Evolutionary conservation across 2,113 vertebrate species (phyloP).

Genomic region (Illadopsis cleaveri): DNA sequence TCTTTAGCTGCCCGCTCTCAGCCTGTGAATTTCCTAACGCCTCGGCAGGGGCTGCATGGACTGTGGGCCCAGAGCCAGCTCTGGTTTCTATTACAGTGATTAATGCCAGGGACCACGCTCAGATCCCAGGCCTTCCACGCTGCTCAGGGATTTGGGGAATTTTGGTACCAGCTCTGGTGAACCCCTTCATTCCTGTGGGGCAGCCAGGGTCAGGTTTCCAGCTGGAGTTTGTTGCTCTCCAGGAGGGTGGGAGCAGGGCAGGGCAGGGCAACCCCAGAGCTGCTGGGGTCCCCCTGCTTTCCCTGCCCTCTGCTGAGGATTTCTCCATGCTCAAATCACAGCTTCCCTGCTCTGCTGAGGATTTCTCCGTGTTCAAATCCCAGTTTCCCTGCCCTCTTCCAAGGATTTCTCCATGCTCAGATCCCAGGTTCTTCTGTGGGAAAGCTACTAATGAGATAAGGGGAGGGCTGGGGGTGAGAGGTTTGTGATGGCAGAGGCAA

Average conservation of each 20-base stretch:
- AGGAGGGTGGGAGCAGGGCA: not conserved
- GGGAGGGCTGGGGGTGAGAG: not conserved
- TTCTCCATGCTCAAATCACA: not conserved
- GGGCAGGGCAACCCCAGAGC: not conserved
- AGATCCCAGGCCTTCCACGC: constrained; percentile 60
- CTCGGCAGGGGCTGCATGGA: constrained; percentile 73
- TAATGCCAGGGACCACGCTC: constrained; percentile 77
- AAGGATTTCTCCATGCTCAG: not conserved
- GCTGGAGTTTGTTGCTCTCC: not conserved
- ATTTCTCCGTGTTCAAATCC: not conserved
- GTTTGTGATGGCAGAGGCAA: not conserved
- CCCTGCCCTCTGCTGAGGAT: not conserved
- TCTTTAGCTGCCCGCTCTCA: constrained; percentile 74
- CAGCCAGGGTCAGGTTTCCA: not conserved
- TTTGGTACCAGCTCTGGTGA: constrained; percentile 59
- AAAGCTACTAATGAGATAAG: not conserved
- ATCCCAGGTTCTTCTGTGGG: not conserved
- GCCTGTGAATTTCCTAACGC: constrained; percentile 64
- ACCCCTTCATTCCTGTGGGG: not conserved
- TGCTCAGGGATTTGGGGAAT: constrained; percentile 70
- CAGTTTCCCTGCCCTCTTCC: not conserved
- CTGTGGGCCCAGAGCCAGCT: constrained; percentile 73
- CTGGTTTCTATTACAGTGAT: constrained; percentile 85
- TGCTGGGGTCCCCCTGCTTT: not conserved
- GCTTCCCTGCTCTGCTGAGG: not conserved